Conservation (phyloP, 2,113 vertebrate species). For the Python bivittatus region DNA sequence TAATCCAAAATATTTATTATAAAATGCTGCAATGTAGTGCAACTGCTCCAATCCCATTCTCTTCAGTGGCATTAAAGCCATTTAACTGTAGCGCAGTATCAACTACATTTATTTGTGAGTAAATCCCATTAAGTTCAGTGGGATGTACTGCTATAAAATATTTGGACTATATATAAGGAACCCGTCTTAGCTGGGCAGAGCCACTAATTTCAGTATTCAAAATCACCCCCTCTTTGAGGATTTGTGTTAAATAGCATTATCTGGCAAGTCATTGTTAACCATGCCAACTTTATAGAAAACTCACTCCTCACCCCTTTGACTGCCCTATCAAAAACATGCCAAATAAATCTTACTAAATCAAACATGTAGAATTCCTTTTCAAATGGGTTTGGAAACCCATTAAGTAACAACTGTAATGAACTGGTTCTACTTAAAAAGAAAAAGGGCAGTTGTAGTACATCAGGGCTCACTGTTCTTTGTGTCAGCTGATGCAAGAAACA, state of each 20-base stretch:
- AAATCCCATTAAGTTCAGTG: background rate
- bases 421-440: background rate
- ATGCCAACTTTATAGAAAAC: background rate
- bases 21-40: background rate
- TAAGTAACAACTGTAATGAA: slow-evolving; percentile 2
- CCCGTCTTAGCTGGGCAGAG: background rate
- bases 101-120: background rate
- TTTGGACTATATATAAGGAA: background rate
- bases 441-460: background rate
- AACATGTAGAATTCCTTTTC: background rate
- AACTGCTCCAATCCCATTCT: background rate
- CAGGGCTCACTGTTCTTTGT: background rate
- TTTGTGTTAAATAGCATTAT: background rate
- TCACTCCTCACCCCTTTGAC: background rate
- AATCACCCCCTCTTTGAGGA: background rate
- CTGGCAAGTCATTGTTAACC: background rate
- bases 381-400: background rate
- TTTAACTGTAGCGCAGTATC: background rate
- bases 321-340: slow-evolving; percentile 1
- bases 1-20: rapidly evolving
- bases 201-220: background rate
- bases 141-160: background rate
- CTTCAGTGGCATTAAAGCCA: background rate
- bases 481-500: background rate
- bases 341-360: background rate